Conservation (phyloP, 2,888 invertebrate genomes). For the Harpalus rufipes region DNA sequence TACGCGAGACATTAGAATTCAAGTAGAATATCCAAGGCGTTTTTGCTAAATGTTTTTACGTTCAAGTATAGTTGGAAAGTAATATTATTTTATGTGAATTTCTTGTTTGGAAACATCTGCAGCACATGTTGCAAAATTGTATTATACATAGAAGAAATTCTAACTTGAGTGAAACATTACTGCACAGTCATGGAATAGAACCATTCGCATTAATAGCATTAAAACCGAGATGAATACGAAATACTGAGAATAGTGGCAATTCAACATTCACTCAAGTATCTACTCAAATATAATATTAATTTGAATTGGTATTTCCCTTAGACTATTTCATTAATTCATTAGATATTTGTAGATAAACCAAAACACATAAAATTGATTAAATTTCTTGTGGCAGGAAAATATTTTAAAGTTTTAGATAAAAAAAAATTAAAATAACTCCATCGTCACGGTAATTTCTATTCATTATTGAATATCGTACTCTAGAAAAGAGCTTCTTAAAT, state of each 20-base stretch:
- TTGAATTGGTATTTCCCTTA: not conserved
- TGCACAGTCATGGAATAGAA: not conserved
- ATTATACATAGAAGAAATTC: slow-evolving; percentile 1
- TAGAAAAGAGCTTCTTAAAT: too few species aligned
- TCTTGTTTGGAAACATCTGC: not conserved
- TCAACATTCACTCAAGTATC: not conserved
- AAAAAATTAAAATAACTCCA: too few species aligned
- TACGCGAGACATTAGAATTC: not conserved
- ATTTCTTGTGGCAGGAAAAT: too few species aligned
- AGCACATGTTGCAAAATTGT: not conserved
- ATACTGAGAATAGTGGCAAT: not conserved
- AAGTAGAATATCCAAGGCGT: not conserved
- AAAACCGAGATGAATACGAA: not conserved
- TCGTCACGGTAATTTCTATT: too few species aligned
- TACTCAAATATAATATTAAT: not conserved
- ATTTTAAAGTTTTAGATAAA: too few species aligned
- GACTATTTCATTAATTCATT: not conserved
- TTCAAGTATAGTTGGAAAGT: not conserved
- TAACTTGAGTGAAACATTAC: not conserved
- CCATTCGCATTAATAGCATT: not conserved
- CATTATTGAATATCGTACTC: too few species aligned
- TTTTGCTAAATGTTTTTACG: not conserved
- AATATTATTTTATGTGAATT: not conserved
- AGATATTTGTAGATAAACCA: not conserved
- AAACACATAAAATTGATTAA: not conserved